A percentile compares a stretch with the other conserved stretches of the same genome.
Evolutionary conservation across 2,113 vertebrate species (phyloP).

Genomic region (Phrynosoma blainvillii): DNA sequence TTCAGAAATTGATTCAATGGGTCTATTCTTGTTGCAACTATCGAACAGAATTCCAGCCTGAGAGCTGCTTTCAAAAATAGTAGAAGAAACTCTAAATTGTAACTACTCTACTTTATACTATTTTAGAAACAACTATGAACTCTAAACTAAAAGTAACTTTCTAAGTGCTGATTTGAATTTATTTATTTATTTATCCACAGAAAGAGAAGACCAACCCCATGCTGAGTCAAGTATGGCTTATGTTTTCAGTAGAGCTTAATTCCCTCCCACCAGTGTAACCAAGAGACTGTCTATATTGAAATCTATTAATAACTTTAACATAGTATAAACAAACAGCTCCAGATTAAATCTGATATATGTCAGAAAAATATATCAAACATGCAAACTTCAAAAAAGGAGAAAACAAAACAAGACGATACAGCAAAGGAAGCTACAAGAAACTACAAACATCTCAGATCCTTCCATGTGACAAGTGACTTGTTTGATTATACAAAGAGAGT

Average conservation of each 20-base stretch:
- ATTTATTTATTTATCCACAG: no score
- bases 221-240: neutral
- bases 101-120: no score
- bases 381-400: slow-evolving; percentile 8
- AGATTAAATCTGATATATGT: neutral
- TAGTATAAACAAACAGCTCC: slow-evolving; percentile 41
- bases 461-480: slow-evolving; percentile 41
- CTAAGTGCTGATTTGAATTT: no score
- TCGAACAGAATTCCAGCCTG: no score
- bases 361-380: neutral
- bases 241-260: neutral
- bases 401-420: slow-evolving; percentile 13
- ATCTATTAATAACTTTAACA: slow-evolving; percentile 27
- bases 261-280: neutral
- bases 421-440: neutral
- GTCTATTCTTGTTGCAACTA: no score
- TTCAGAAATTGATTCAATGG: no score
- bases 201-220: neutral
- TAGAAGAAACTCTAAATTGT: no score
- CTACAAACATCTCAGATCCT: neutral
- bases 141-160: no score
- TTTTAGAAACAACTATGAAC: no score
- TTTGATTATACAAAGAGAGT: slow-evolving; percentile 33
- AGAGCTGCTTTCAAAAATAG: no score
- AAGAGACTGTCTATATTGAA: neutral